A percentile compares a stretch with the other conserved stretches of the same genome.
phyloP scores from a whole-genome alignment of 2,797 vertebrate species.

The Acanthis flammea region DNA sequence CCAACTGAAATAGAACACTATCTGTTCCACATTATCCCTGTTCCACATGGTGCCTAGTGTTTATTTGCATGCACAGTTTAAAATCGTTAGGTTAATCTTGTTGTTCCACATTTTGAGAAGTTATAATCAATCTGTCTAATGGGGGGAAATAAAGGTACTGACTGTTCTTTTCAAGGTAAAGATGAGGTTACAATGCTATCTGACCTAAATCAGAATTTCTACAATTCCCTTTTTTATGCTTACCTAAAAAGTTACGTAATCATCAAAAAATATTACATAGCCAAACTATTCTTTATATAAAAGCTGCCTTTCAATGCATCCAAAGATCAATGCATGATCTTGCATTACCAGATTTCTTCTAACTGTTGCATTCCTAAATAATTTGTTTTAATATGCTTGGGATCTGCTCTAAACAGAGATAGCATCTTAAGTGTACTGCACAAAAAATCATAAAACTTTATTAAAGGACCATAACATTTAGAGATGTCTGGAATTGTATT shows the following conservation, averaged over 20 bases:
- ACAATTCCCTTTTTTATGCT: neutral
- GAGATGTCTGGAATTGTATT: neutral
- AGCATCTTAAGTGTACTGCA: neutral
- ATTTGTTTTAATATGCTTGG: neutral
- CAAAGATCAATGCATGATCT: neutral
- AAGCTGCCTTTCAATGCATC: neutral
- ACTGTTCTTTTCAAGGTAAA: neutral
- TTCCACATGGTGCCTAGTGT: neutral
- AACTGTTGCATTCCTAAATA: neutral
- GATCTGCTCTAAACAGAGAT: neutral
- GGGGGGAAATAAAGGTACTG: neutral
- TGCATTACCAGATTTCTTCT: neutral
- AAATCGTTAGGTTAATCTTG: neutral
- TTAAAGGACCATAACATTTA: neutral
- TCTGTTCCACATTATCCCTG: neutral
- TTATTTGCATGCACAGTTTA: neutral
- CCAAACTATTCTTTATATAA: neutral
- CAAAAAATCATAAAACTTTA: neutral
- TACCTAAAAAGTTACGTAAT: neutral
- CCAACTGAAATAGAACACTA: neutral
- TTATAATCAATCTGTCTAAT: neutral
- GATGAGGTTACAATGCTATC: neutral
- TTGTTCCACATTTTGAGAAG: neutral
- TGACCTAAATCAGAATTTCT: neutral
- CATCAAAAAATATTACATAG: neutral